A percentile compares a stretch with the other conserved stretches of the same genome.
These are phyloP conservation scores for Brachionus manjavacas DNA, from an alignment of 1,140 invertebrate genomes.

Conservation along the genomic window DNA sequence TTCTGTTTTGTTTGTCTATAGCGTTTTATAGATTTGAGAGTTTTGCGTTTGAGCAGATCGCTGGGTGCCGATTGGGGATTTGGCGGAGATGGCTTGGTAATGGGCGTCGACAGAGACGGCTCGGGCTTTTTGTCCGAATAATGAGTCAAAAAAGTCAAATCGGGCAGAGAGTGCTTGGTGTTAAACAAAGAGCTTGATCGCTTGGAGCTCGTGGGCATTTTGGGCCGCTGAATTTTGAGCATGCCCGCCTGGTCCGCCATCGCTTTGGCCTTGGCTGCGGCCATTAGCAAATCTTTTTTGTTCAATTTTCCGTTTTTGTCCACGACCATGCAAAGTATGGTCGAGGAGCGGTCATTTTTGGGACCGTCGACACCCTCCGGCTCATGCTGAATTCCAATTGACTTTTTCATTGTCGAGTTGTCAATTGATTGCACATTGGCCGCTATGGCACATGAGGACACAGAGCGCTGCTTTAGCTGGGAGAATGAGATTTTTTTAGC, in stretches of 20 bases:
- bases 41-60: slow-evolving; percentile 30
- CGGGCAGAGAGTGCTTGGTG: slow-evolving; percentile 12
- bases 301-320: slow-evolving; percentile 12
- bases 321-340: slow-evolving; percentile 33
- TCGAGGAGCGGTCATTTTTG: not conserved
- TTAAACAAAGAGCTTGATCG: not conserved
- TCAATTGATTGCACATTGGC: not conserved
- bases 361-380: not conserved
- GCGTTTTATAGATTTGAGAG: slow-evolving; percentile 37
- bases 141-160: slow-evolving; percentile 33
- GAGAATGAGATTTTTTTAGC: slow-evolving; percentile 35
- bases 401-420: slow-evolving; percentile 22
- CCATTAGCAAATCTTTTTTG: slow-evolving; percentile 4
- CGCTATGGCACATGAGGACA: slow-evolving; percentile 13
- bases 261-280: slow-evolving; percentile 1
- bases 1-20: slow-evolving; percentile 41
- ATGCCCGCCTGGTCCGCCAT: not conserved
- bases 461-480: slow-evolving; percentile 3
- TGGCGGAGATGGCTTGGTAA: not conserved
- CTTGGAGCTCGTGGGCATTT: not conserved
- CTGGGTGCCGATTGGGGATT: not conserved
- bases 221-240: not conserved
- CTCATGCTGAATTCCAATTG: slow-evolving; percentile 27
- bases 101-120: not conserved
- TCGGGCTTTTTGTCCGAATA: slow-evolving; percentile 27